phyloP scores from a whole-genome alignment of 2,888 invertebrate genomes.

The Harpalus rufipes region DNA sequence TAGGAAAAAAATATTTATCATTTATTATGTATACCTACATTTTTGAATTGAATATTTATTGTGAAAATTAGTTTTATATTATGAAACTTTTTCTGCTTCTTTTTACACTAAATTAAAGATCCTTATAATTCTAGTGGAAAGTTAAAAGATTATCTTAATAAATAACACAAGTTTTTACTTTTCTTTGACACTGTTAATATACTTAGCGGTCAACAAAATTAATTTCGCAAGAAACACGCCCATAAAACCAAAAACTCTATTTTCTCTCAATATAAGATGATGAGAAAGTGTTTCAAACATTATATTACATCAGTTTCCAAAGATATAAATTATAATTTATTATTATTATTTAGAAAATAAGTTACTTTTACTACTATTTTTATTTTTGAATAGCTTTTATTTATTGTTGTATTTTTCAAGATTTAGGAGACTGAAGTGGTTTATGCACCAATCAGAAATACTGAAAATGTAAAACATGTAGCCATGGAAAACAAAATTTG shows the following conservation, averaged over 20 bases:
- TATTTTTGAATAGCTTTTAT: no score
- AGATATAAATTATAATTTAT: not conserved
- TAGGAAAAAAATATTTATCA: no score
- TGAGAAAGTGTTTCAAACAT: not conserved
- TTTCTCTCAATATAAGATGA: not conserved
- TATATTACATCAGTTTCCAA: not conserved
- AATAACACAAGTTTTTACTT: not conserved
- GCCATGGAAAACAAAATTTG: no score
- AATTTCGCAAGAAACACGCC: constrained; percentile 12
- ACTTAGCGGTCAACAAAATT: not conserved
- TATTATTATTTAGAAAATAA: not conserved
- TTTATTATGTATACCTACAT: no score
- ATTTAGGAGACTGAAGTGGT: no score
- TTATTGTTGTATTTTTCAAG: no score
- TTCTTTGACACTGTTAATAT: not conserved
- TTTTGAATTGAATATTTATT: no score
- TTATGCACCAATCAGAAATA: no score
- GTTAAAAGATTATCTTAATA: not conserved
- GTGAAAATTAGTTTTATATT: not conserved
- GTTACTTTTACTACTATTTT: not conserved
- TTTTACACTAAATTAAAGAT: not conserved
- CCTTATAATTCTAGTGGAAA: not conserved
- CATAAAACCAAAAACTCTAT: not conserved
- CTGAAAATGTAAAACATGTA: no score
- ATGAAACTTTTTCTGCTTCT: not conserved